These are phyloP conservation scores for Tuberolachnus salignus DNA, from an alignment of 2,888 invertebrate species.

Conservation along the genomic window DNA sequence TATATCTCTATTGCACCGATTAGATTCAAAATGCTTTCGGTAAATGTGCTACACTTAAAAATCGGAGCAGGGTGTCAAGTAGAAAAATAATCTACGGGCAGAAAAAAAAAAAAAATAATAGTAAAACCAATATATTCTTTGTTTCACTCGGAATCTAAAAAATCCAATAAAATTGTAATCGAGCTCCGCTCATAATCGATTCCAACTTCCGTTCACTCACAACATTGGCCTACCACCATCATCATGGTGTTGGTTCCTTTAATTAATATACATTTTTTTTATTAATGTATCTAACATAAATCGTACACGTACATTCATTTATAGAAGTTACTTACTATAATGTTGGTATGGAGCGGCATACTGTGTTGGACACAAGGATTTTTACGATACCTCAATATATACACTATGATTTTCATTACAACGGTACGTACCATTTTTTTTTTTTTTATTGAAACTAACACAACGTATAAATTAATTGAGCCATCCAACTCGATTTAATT, in stretches of 20 bases:
- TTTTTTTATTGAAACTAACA: not conserved
- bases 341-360: slow-evolving; percentile 8
- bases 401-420: not conserved
- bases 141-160: too few species aligned
- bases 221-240: not conserved
- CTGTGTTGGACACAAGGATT: slow-evolving; percentile 31
- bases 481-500: not conserved
- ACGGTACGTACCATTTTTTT: slow-evolving; percentile 9
- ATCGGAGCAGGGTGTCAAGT: too few species aligned
- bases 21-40: too few species aligned
- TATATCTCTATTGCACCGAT: too few species aligned
- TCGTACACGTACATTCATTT: not conserved
- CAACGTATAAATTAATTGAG: not conserved
- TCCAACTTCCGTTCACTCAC: not conserved
- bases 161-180: not conserved
- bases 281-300: not conserved
- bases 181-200: not conserved
- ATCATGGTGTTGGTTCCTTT: too few species aligned
- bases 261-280: too few species aligned
- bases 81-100: too few species aligned
- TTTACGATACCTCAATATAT: not conserved
- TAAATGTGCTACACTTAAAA: too few species aligned
- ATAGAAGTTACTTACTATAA: slow-evolving; percentile 15
- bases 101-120: too few species aligned
- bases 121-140: too few species aligned